These are phyloP conservation scores for Drosophila siamana DNA, from an alignment of 2,888 invertebrate species.

Conservation along the genomic window DNA sequence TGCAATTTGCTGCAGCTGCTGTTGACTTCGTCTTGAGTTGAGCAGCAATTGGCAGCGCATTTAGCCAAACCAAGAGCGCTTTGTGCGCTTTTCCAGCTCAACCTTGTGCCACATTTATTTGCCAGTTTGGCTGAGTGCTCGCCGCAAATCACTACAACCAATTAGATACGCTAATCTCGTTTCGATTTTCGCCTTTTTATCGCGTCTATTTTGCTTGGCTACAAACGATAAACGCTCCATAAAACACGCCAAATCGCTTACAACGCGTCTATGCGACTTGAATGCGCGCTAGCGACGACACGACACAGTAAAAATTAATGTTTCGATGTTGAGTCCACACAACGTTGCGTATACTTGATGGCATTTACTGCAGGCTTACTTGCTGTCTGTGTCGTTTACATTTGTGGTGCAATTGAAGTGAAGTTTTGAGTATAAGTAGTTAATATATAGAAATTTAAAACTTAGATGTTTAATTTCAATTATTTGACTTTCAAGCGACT, in stretches of 20 bases:
- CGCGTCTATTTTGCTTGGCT: slow-evolving; percentile 61
- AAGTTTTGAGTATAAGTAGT: too few relatives aligned
- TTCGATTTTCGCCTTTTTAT: slow-evolving; percentile 38
- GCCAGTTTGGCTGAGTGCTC: slow-evolving; percentile 32
- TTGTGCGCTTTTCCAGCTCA: too few relatives aligned
- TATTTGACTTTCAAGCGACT: too few relatives aligned
- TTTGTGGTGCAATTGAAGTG: too few relatives aligned
- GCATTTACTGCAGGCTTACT: too few relatives aligned
- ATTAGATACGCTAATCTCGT: slow-evolving; percentile 71
- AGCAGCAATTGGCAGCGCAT: slow-evolving; percentile 33
- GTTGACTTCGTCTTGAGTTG: slow-evolving; percentile 17
- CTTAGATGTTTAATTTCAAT: too few relatives aligned
- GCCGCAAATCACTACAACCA: slow-evolving; percentile 69
- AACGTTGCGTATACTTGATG: too few relatives aligned
- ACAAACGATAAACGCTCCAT: slow-evolving; percentile 50
- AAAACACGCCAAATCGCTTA: slow-evolving; percentile 17
- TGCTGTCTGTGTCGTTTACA: too few relatives aligned
- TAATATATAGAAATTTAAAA: too few relatives aligned
- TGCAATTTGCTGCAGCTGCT: slow-evolving; percentile 40
- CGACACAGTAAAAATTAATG: too few relatives aligned
- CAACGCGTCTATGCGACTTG: not conserved
- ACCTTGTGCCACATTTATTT: slow-evolving; percentile 56
- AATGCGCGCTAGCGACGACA: too few relatives aligned
- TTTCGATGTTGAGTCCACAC: too few relatives aligned
- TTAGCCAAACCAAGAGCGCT: slow-evolving; percentile 5